Percentiles rank a stretch among this genome's conserved stretches.
Conservation (phyloP, 2,888 invertebrate genomes). For the Hemaris fuciformis region DNA sequence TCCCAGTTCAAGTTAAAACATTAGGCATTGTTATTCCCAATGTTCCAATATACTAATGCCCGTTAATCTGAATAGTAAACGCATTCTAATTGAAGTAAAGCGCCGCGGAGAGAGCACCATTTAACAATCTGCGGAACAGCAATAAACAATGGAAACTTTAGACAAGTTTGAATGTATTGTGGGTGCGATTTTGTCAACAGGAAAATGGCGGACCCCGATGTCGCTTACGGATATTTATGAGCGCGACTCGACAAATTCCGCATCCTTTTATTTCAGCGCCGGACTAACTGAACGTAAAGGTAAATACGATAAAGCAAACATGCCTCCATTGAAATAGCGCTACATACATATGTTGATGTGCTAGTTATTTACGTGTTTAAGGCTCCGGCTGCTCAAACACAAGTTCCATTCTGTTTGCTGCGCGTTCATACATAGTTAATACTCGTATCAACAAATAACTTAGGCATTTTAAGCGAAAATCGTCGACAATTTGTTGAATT, state of each 20-base stretch:
- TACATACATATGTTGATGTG: constrained; percentile 20
- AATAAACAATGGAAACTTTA: constrained; percentile 74
- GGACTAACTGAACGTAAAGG: constrained; percentile 61
- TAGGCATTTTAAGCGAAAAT: neutral
- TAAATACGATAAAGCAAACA: constrained; percentile 60
- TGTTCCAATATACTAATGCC: constrained; percentile 25
- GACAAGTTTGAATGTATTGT: constrained; percentile 75
- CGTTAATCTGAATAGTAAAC: constrained; percentile 37
- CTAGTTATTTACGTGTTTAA: constrained; percentile 17
- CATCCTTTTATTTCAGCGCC: constrained; percentile 67
- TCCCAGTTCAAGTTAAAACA: constrained; percentile 1
- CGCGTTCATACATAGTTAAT: neutral
- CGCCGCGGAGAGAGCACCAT: constrained; percentile 27
- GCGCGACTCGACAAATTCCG: constrained; percentile 69
- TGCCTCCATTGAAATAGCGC: constrained; percentile 32
- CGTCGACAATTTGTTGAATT: too few species aligned
- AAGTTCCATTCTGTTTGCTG: neutral
- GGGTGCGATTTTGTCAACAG: constrained; percentile 78
- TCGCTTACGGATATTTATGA: constrained; percentile 73
- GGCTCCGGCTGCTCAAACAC: constrained; percentile 14
- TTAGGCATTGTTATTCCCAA: neutral
- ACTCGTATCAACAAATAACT: neutral
- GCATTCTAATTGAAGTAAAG: constrained; percentile 50
- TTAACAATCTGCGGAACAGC: constrained; percentile 53
- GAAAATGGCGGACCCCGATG: constrained; percentile 75